Conservation (phyloP, 2,797 vertebrate species). For the Choloepus didactylus region DNA sequence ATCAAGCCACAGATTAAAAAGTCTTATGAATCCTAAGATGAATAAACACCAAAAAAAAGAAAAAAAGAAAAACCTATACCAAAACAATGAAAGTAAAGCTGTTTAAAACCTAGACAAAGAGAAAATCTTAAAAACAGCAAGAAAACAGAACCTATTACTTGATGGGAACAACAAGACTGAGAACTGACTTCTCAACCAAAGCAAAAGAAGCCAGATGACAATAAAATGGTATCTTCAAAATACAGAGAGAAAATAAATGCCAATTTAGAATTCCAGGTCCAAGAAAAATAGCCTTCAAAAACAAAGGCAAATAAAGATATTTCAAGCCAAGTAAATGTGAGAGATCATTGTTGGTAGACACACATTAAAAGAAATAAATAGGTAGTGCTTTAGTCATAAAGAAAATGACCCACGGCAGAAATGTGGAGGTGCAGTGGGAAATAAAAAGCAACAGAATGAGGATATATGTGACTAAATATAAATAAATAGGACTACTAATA, state of each 20-base stretch:
- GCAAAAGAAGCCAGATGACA: background rate
- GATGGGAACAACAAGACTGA: background rate
- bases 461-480: background rate
- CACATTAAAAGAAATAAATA: background rate
- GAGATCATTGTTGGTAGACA: background rate
- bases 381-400: background rate
- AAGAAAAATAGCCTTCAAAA: background rate
- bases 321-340: background rate
- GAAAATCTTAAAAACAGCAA: background rate
- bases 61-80: too few species aligned
- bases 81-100: background rate
- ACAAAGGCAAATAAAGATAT: background rate
- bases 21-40: background rate
- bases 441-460: background rate
- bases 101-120: background rate
- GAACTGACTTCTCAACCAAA: background rate
- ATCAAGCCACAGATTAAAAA: background rate
- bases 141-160: background rate
- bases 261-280: background rate
- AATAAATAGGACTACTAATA: background rate
- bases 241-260: background rate
- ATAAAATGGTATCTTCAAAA: background rate
- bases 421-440: background rate
- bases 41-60: background rate
- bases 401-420: background rate